Conservation (phyloP, 2,113 vertebrate species). For the Rhea americana region DNA sequence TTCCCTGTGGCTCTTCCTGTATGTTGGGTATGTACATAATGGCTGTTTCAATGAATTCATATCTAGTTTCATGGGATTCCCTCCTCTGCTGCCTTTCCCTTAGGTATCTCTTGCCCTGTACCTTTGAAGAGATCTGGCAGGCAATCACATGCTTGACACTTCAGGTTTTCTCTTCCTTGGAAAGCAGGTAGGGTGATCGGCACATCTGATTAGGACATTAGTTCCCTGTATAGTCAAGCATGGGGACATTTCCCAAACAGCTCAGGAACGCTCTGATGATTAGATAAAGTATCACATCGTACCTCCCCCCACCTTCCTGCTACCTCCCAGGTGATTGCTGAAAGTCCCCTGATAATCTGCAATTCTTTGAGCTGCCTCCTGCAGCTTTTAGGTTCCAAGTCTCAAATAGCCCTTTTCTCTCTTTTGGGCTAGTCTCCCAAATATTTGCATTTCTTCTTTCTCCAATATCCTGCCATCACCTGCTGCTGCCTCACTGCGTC, state of each 20-base stretch:
- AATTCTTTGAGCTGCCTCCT: background rate
- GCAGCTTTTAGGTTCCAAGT: background rate
- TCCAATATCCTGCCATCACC: background rate
- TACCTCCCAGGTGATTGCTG: background rate
- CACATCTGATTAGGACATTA: background rate
- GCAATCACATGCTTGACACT: background rate
- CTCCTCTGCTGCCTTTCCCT: background rate
- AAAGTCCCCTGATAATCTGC: background rate
- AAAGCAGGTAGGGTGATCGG: background rate
- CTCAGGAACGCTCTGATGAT: background rate
- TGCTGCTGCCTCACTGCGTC: background rate
- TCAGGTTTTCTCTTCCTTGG: background rate
- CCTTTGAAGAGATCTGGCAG: background rate
- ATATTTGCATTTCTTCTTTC: constrained; percentile 39
- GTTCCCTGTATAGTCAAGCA: background rate
- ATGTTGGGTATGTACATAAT: background rate
- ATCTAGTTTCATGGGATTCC: background rate
- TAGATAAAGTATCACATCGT: background rate
- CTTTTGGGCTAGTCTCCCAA: constrained; percentile 21
- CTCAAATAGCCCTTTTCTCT: background rate
- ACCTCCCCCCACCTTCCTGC: background rate
- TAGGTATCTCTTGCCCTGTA: background rate
- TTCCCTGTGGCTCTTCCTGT: background rate
- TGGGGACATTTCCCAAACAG: accelerated
- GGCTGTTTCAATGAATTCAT: background rate